These are phyloP conservation scores for Ailuropoda melanoleuca DNA, from an alignment of 2,113 vertebrate genomes.

Conservation along the genomic window DNA sequence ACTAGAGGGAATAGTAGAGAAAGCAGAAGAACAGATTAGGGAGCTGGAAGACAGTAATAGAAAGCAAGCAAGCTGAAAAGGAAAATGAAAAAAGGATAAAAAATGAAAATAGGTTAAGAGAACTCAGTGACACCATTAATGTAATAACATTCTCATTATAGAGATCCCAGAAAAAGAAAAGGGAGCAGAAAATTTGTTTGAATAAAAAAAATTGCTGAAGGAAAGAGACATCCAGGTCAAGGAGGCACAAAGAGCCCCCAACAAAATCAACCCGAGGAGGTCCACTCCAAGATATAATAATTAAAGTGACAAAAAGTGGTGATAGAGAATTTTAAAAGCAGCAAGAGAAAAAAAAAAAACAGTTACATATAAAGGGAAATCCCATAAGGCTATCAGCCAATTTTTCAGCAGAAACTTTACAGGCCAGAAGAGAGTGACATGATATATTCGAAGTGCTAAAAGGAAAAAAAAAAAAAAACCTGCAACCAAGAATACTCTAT, in stretches of 20 bases:
- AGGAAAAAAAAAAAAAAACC: background rate
- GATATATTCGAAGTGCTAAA: background rate
- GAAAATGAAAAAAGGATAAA: background rate
- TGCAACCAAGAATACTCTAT: background rate
- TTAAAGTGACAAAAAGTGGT: background rate
- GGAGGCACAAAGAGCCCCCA: background rate
- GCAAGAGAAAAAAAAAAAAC: background rate
- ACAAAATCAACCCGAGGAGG: background rate
- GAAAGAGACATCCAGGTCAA: background rate
- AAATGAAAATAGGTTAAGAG: background rate
- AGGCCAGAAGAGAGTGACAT: background rate
- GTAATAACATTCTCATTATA: background rate
- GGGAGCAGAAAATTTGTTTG: background rate
- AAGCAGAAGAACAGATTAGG: background rate
- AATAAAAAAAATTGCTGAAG: background rate
- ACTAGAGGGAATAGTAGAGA: background rate
- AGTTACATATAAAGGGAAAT: background rate
- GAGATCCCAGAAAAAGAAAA: background rate
- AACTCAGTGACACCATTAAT: background rate
- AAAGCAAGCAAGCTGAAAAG: background rate
- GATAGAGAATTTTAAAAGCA: background rate
- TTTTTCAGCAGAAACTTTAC: background rate
- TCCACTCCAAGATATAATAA: background rate
- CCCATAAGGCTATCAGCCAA: background rate
- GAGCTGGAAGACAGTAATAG: background rate